These are phyloP conservation scores for Artemia franciscana DNA, from an alignment of 1,140 invertebrate genomes.

Conservation along the genomic window DNA sequence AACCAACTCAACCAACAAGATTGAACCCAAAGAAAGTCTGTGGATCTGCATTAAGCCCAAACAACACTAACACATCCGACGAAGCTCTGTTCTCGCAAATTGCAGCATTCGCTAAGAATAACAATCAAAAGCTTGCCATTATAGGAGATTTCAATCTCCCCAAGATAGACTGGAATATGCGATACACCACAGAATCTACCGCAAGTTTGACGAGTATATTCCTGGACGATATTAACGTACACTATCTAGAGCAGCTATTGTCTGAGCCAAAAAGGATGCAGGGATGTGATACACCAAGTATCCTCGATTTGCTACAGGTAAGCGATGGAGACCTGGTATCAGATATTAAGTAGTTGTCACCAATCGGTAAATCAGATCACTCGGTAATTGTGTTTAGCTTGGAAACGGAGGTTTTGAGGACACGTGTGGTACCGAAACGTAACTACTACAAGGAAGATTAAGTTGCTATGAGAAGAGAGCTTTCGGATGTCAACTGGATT, in stretches of 20 bases:
- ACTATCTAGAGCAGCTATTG: not conserved
- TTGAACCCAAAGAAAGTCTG: slow-evolving; percentile 3
- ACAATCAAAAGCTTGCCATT: not conserved
- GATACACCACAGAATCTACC: not conserved
- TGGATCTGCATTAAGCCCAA: too few relatives aligned
- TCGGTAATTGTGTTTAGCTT: too few relatives aligned
- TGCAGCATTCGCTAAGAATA: not conserved
- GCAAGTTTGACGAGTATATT: not conserved
- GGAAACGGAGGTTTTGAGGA: too few relatives aligned
- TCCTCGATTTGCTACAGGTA: slow-evolving; percentile 4
- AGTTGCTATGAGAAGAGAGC: too few relatives aligned
- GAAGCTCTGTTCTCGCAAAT: too few relatives aligned
- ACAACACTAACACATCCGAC: too few relatives aligned
- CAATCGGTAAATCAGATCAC: too few relatives aligned
- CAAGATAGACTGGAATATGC: not conserved
- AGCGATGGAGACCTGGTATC: slow-evolving; percentile 1
- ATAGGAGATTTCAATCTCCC: not conserved
- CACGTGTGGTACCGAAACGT: too few relatives aligned
- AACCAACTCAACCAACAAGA: not conserved
- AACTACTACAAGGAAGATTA: too few relatives aligned
- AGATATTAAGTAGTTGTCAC: slow-evolving; percentile 1
- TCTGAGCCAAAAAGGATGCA: not conserved
- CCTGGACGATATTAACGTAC: not conserved
- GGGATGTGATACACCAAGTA: not conserved
- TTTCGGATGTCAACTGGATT: too few relatives aligned